Evolutionary conservation across 2,888 invertebrate species (phyloP).

Genomic region (Nebria salina): DNA sequence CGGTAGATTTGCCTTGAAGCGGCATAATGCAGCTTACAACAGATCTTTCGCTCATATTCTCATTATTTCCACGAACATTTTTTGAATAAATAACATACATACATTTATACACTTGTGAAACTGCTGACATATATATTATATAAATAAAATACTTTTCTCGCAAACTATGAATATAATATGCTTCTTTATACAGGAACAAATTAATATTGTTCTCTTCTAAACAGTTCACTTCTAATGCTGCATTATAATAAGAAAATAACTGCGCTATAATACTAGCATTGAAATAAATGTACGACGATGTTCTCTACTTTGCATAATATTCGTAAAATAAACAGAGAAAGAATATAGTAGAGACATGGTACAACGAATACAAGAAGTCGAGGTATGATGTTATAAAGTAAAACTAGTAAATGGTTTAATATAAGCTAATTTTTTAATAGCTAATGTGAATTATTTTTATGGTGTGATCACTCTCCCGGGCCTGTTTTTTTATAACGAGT

Average conservation of each 20-base stretch:
- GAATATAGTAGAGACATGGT: neutral
- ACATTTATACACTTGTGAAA: no score
- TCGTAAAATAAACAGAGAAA: neutral
- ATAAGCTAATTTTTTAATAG: no score
- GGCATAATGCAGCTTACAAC: no score
- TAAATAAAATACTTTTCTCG: neutral
- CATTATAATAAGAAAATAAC: neutral
- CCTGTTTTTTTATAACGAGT: no score
- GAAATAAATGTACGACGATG: neutral
- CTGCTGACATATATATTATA: no score
- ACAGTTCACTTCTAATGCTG: neutral
- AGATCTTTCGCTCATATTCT: no score
- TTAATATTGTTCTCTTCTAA: neutral
- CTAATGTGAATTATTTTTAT: no score
- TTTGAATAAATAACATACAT: no score
- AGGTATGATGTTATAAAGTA: neutral
- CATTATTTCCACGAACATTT: no score
- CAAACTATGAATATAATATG: neutral
- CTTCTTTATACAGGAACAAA: neutral
- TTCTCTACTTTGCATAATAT: neutral
- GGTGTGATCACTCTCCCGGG: no score
- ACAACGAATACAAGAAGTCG: neutral
- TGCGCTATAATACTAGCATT: neutral
- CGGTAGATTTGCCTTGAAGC: constrained; percentile 12
- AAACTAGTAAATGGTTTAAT: neutral